Evolutionary conservation across 2,797 vertebrate genomes (phyloP).

Genomic region (Poeciliopsis turneri): DNA sequence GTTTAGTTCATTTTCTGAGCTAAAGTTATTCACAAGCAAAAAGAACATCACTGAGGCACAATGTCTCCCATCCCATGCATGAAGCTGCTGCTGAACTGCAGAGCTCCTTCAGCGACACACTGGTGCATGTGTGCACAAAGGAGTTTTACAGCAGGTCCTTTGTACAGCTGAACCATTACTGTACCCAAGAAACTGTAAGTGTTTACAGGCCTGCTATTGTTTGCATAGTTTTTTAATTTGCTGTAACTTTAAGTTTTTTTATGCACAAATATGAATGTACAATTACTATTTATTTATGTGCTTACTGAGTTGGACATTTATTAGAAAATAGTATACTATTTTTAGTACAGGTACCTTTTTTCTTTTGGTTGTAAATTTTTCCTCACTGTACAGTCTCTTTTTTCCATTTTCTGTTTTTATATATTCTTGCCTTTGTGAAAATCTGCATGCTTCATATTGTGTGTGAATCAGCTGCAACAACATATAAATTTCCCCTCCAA

Average conservation of each 20-base stretch:
- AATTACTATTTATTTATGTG: background rate
- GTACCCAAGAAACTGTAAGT: background rate
- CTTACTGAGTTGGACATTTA: too few species aligned
- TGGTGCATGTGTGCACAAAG: background rate
- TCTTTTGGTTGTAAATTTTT: too few species aligned
- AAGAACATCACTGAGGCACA: background rate
- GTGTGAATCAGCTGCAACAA: too few species aligned
- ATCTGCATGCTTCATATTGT: too few species aligned
- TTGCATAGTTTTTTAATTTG: background rate
- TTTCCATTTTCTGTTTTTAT: too few species aligned
- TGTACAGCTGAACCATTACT: background rate
- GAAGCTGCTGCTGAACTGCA: background rate
- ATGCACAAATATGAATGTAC: background rate
- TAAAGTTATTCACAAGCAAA: background rate
- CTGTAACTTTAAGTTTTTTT: background rate
- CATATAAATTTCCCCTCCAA: too few species aligned
- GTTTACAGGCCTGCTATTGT: background rate
- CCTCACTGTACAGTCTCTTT: too few species aligned
- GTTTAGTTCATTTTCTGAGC: background rate
- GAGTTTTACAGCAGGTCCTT: background rate
- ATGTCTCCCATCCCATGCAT: background rate
- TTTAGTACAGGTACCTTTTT: too few species aligned
- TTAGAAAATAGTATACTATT: too few species aligned
- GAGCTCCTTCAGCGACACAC: background rate
- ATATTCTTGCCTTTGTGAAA: too few species aligned